Conservation (phyloP, 2,888 invertebrate species). For the Mactromeris polynyma region DNA sequence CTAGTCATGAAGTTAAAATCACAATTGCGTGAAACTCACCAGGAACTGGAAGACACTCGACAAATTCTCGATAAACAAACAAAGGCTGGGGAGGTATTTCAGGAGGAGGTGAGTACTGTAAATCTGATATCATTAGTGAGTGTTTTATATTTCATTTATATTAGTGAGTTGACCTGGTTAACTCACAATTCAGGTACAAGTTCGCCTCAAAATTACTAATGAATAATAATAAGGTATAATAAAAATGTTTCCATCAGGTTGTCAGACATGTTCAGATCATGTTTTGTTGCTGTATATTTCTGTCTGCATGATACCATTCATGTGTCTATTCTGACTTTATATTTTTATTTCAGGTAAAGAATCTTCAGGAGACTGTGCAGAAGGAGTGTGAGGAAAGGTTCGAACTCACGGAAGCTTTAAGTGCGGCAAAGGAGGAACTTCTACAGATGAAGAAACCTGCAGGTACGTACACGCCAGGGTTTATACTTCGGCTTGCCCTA, state of each 20-base stretch:
- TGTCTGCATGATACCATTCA: too few species aligned
- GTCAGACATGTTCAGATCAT: too few species aligned
- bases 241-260: too few species aligned
- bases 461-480: slow-evolving; percentile 70
- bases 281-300: too few species aligned
- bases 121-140: too few species aligned
- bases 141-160: too few species aligned
- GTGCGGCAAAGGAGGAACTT: slow-evolving; percentile 83
- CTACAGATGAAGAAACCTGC: slow-evolving; percentile 79
- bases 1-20: slow-evolving; percentile 72
- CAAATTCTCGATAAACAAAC: slow-evolving; percentile 67
- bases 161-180: too few species aligned
- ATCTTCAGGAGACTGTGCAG: slow-evolving; percentile 85
- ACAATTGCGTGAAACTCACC: slow-evolving; percentile 73
- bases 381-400: slow-evolving; percentile 87
- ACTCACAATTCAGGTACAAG: too few species aligned
- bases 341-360: slow-evolving; percentile 75
- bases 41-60: slow-evolving; percentile 75
- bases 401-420: slow-evolving; percentile 86
- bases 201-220: too few species aligned
- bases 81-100: slow-evolving; percentile 68
- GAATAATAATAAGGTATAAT: too few species aligned
- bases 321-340: not conserved
- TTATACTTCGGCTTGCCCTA: too few species aligned
- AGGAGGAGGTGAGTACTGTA: slow-evolving; percentile 72